Conservation (phyloP, 2,888 invertebrate species). For the Iselma pallidipennis region DNA sequence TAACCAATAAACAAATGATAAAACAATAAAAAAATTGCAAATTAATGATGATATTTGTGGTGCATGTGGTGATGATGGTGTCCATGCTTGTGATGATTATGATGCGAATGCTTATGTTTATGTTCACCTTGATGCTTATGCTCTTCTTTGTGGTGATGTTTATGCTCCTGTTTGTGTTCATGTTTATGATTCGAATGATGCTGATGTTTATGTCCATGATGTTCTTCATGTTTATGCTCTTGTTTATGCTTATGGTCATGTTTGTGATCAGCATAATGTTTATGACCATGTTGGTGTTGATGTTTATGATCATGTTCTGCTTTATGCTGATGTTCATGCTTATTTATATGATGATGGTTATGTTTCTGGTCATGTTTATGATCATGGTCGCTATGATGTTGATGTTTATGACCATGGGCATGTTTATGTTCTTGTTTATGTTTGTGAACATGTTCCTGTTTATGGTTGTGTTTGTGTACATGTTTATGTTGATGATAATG, state of each 20-base stretch:
- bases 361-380: constrained; percentile 31
- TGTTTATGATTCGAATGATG: constrained; percentile 33
- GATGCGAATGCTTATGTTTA: constrained; percentile 32
- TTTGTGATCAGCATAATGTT: constrained; percentile 34
- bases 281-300: constrained; percentile 31
- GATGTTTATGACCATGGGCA: constrained; percentile 32
- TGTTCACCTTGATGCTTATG: constrained; percentile 33
- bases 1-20: not conserved
- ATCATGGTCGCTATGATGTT: constrained; percentile 28
- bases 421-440: constrained; percentile 44
- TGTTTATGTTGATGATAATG: constrained; percentile 43
- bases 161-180: constrained; percentile 29
- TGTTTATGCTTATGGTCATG: constrained; percentile 38
- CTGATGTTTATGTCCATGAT: constrained; percentile 34
- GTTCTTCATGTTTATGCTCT: constrained; percentile 38
- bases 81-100: constrained; percentile 37
- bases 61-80: constrained; percentile 36
- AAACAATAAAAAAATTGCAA: constrained; percentile 3
- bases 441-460: constrained; percentile 46
- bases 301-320: constrained; percentile 32
- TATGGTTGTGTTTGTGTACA: constrained; percentile 46
- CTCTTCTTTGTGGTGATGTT: constrained; percentile 30
- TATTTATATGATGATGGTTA: constrained; percentile 33
- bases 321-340: constrained; percentile 29
- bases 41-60: constrained; percentile 27